These are phyloP conservation scores for Platycercus adscitus DNA, from an alignment of 2,113 vertebrate species.

Conservation along the genomic window DNA sequence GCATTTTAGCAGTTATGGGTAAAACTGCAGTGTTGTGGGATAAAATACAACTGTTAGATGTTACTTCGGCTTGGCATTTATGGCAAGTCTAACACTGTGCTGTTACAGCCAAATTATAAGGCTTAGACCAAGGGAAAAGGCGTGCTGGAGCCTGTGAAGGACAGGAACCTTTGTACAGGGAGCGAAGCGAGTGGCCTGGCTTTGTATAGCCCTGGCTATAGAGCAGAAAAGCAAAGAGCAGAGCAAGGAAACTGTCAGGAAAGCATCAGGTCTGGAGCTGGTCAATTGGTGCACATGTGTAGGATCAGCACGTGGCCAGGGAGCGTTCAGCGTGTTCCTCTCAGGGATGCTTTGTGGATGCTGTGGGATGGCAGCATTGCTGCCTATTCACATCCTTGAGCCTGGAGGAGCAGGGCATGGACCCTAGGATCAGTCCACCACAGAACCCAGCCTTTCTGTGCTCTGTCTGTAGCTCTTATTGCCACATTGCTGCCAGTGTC, in stretches of 20 bases:
- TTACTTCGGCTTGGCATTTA: constrained; percentile 48
- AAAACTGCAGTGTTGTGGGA: background rate
- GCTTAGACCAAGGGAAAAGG: background rate
- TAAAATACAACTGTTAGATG: background rate
- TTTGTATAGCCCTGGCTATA: constrained; percentile 55
- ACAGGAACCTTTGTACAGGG: background rate
- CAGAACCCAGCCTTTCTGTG: background rate
- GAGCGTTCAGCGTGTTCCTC: background rate
- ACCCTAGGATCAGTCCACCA: background rate
- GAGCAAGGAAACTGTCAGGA: constrained; percentile 84
- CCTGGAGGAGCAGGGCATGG: background rate
- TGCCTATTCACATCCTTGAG: background rate
- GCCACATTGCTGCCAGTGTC: background rate
- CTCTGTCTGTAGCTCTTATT: background rate
- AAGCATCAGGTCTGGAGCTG: constrained; percentile 74
- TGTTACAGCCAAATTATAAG: constrained; percentile 21
- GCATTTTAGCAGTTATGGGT: background rate
- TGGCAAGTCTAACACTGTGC: constrained; percentile 1
- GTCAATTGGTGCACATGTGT: background rate
- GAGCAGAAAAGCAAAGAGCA: constrained; percentile 81
- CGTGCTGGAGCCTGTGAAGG: background rate
- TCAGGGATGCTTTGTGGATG: background rate
- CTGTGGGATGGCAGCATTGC: background rate
- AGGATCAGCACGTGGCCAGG: background rate
- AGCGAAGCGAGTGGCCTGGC: background rate